Evolutionary conservation across 2,113 vertebrate species (phyloP), one percentile per base, ranked within the genome.

Genomic region (Ammospiza nelsoni): DNA sequence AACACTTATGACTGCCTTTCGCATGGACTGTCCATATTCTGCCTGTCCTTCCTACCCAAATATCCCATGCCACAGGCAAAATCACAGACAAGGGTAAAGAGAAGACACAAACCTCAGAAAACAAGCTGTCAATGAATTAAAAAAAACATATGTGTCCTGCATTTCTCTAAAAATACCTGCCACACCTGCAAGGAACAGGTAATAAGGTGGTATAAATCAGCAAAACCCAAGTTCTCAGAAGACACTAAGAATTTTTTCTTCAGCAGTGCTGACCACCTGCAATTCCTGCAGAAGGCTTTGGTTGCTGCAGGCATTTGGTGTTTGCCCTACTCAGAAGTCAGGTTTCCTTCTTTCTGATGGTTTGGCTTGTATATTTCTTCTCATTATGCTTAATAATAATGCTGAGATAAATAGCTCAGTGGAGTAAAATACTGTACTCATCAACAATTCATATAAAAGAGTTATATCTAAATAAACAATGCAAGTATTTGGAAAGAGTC

Each of bases 381-480:
- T 94, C 72, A 74, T 89, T 88, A 93, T 58, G 63, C 39, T 77
- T 67, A 93, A 94, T 92, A 95, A 89, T 63, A 96, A 88, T 23
- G 21, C 51, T 2, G 20, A 93, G 87, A 89, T 91, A 79, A 94
- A 95, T 68, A 81, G 66, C 74, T 66, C 62, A 18, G 43, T 76
- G 39, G 35, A 27, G n/a, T 87, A 89, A 95, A 94, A 95, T 81
- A 92, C 46, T 84, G 68, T 41, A 67, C 51, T 28, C n/a, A 82
- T 81, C 84, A 95, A 94, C 43, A 86, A 92, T 88, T 92, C 82
- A 85, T 74, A 63, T 41, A 39, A 66, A 83, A 88, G 82, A 94
- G 68, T 93, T 94, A 80, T 68, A 81, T 63, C 43, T 55, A 77
- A 95, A 93, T 91, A 94, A 90, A 93, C 77, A 81, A 76, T 52